Evolutionary conservation across 2,888 invertebrate genomes (phyloP).

Genomic region (Callyntrura sp.): DNA sequence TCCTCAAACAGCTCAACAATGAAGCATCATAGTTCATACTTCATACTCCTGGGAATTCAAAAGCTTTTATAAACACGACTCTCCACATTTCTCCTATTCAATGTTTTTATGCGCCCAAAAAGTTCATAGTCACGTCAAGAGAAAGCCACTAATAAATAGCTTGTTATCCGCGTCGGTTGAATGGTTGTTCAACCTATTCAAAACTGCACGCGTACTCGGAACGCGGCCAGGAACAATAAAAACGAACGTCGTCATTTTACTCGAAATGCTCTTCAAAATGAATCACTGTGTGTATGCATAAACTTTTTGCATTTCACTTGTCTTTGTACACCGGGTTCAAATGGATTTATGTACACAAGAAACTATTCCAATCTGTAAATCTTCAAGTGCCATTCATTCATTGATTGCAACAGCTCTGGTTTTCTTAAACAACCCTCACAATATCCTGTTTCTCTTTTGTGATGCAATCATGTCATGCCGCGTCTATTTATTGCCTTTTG

Average conservation of each 20-base stretch:
- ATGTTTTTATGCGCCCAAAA: too few relatives aligned
- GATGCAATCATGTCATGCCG: slow-evolving; percentile 2
- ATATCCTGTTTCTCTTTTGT: slow-evolving; percentile 20
- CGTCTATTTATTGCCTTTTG: background rate
- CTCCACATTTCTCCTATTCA: too few relatives aligned
- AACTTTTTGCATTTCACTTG: background rate
- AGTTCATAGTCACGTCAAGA: too few relatives aligned
- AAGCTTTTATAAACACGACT: too few relatives aligned
- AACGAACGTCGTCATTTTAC: too few relatives aligned
- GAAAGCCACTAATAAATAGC: too few relatives aligned
- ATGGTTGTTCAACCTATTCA: background rate
- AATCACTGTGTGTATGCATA: background rate
- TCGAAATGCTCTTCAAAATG: too few relatives aligned
- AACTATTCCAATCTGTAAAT: slow-evolving; percentile 27
- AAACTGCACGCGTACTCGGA: background rate
- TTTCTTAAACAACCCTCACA: background rate
- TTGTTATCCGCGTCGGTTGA: too few relatives aligned
- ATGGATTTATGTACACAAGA: slow-evolving; percentile 49
- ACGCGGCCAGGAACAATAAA: background rate
- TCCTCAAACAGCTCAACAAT: too few relatives aligned
- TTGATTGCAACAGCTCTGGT: background rate
- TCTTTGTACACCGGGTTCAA: background rate
- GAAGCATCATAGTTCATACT: too few relatives aligned
- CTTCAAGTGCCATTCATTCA: slow-evolving; percentile 30
- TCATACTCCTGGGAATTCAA: too few relatives aligned